Evolutionary conservation across 2,888 invertebrate genomes (phyloP).

Genomic region (Caenorhabditis plicata): DNA sequence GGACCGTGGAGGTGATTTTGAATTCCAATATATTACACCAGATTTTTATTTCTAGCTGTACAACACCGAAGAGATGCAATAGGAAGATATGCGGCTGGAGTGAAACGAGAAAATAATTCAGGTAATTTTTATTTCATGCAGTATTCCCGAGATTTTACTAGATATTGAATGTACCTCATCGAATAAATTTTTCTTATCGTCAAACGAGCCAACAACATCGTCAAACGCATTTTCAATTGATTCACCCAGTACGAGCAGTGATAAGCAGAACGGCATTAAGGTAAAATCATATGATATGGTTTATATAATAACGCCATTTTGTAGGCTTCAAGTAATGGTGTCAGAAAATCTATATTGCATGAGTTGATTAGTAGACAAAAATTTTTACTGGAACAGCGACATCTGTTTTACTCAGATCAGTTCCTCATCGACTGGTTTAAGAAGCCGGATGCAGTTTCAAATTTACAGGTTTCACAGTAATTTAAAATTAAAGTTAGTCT

Average conservation of each 20-base stretch:
- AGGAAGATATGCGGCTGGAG: constrained; percentile 54
- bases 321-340: too few species aligned
- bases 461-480: too few species aligned
- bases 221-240: too few species aligned
- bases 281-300: not conserved
- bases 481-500: too few species aligned
- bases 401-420: constrained; percentile 31
- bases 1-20: constrained; percentile 31
- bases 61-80: constrained; percentile 61
- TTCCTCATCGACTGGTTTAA: constrained; percentile 24
- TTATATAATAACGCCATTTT: not conserved
- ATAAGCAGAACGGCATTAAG: not conserved
- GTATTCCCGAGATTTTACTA: not conserved
- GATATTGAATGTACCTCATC: constrained; percentile 21
- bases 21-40: not conserved
- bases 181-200: constrained; percentile 4
- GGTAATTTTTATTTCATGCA: not conserved
- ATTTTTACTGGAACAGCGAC: constrained; percentile 27
- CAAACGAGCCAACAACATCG: constrained; percentile 6
- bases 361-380: constrained; percentile 33
- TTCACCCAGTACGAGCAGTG: not conserved
- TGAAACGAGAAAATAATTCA: constrained; percentile 39
- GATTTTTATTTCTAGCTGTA: constrained; percentile 44
- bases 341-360: constrained; percentile 23
- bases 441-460: constrained; percentile 10